These are phyloP conservation scores for Natrix natrix DNA, from an alignment of 2,797 vertebrate genomes.

Conservation along the genomic window DNA sequence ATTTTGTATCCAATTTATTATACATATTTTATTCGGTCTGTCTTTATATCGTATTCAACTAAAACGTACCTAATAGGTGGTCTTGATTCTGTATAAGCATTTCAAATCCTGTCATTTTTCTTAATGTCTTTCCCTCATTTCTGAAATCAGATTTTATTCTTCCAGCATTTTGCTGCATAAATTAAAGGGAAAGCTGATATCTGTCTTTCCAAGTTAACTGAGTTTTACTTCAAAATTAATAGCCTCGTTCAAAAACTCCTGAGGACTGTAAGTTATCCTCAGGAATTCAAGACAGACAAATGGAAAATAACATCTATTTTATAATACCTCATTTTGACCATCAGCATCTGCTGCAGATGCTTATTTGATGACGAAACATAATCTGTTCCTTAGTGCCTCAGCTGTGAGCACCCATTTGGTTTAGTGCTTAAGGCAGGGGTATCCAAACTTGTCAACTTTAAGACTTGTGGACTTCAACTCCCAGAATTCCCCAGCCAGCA, in stretches of 20 bases:
- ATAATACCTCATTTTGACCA: neutral
- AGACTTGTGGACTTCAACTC: no score
- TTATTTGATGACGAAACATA: neutral
- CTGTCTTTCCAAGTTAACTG: neutral
- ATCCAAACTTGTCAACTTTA: no score
- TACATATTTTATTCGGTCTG: neutral
- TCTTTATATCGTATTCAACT: neutral
- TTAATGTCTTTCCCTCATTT: neutral
- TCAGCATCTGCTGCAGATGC: neutral
- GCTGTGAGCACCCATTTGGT: neutral
- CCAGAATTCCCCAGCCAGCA: no score
- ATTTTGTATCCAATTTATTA: neutral
- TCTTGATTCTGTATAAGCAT: neutral
- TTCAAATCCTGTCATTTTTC: neutral
- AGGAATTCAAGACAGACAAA: neutral
- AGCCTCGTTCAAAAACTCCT: neutral
- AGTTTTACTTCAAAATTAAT: neutral
- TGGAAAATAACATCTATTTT: neutral
- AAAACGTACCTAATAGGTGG: neutral
- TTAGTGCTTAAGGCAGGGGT: neutral
- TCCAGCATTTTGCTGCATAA: neutral
- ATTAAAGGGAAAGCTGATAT: neutral
- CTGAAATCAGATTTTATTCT: neutral
- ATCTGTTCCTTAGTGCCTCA: neutral
- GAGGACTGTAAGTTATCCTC: neutral